A percentile compares a stretch with the other conserved stretches of the same genome.
Evolutionary conservation across 2,888 invertebrate genomes (phyloP).

Genomic region (Drosophila kuntzei): DNA sequence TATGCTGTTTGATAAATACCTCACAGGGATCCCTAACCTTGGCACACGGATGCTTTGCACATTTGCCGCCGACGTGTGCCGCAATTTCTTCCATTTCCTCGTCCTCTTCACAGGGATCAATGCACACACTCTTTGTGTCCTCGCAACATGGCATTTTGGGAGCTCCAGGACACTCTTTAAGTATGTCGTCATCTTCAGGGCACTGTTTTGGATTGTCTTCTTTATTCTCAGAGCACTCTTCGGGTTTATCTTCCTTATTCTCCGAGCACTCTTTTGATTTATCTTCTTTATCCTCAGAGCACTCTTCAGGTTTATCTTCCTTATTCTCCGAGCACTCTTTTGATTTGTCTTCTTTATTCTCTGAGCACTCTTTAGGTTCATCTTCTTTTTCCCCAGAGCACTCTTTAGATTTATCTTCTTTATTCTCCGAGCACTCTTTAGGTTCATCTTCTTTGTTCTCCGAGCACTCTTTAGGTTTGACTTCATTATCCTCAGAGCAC

Average conservation of each 20-base stretch:
- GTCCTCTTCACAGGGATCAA: conserved; percentile 15
- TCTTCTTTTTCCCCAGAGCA: neutral
- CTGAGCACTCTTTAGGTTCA: neutral
- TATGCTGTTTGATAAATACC: conserved; percentile 18
- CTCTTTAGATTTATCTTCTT: neutral
- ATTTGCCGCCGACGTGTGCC: conserved; percentile 16
- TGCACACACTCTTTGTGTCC: neutral
- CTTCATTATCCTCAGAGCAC: neutral
- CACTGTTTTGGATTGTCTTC: neutral
- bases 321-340: neutral
- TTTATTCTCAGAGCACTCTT: neutral
- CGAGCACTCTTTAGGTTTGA: neutral
- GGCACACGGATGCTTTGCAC: conserved; percentile 20
- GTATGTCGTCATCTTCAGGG: neutral
- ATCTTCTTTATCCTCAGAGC: neutral
- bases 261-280: neutral
- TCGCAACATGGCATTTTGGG: conserved; percentile 10
- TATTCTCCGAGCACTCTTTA: neutral
- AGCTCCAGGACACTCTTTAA: neutral
- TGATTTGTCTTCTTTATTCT: neutral
- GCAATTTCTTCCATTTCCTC: conserved; percentile 24
- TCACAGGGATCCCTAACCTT: conserved; percentile 11
- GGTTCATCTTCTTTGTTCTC: neutral
- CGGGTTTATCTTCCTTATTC: neutral
- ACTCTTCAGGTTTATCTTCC: neutral